Percentiles rank a stretch among this genome's conserved stretches.
Evolutionary conservation across 37 sponge, comb jelly and placozoan genomes (phyloP).

Genomic region (Trichoplax adhaerens): DNA sequence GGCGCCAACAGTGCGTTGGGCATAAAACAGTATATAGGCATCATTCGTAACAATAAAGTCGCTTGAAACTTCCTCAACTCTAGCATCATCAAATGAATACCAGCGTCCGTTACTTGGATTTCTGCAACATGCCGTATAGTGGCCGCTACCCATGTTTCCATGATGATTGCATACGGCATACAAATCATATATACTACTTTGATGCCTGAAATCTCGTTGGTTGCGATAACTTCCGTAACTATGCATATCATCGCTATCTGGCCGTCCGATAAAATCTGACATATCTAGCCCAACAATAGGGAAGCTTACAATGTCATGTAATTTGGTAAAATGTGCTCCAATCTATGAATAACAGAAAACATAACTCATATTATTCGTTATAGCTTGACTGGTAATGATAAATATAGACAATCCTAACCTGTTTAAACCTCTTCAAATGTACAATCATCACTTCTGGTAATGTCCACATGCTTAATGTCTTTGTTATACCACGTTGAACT

Average conservation of each 20-base stretch:
- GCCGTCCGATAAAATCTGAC: slow-evolving; percentile 35
- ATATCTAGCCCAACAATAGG: slow-evolving; percentile 62
- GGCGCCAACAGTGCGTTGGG: not conserved
- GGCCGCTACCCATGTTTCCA: slow-evolving; percentile 61
- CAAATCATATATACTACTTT: slow-evolving; percentile 40
- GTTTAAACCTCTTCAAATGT: slow-evolving; percentile 81
- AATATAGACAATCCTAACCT: slow-evolving; percentile 21
- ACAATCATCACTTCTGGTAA: slow-evolving; percentile 70
- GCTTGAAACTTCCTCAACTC: slow-evolving; percentile 23
- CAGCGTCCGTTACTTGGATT: slow-evolving; percentile 41
- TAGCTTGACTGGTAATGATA: not conserved
- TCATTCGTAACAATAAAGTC: slow-evolving; percentile 18
- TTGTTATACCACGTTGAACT: slow-evolving; percentile 45
- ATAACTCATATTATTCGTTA: not conserved
- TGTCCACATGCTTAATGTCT: slow-evolving; percentile 65
- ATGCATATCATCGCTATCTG: slow-evolving; percentile 11
- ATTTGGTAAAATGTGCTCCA: slow-evolving; percentile 44
- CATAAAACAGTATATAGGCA: slow-evolving; percentile 81
- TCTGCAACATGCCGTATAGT: slow-evolving; percentile 72
- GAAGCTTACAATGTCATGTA: slow-evolving; percentile 59
- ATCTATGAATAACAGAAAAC: slow-evolving; percentile 14
- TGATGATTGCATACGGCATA: slow-evolving; percentile 79
- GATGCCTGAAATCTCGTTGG: not conserved
- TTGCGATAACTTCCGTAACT: not conserved
- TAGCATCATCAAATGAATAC: slow-evolving; percentile 61